Evolutionary conservation across 2,888 invertebrate genomes (phyloP).

Genomic region (Orchesella flavescens): DNA sequence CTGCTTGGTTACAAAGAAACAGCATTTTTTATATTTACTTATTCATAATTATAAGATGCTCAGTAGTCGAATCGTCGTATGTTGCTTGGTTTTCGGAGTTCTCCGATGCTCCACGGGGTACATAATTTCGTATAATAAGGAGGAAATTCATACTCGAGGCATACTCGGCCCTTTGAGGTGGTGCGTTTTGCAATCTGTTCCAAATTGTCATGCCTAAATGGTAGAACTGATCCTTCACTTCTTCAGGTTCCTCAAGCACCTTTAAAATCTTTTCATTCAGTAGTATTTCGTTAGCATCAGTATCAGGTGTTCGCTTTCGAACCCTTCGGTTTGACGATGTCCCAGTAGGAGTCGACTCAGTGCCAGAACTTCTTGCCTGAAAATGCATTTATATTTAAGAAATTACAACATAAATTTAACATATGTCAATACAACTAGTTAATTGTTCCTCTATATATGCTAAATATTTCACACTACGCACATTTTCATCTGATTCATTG

Average conservation of each 20-base stretch:
- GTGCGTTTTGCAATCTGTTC: neutral
- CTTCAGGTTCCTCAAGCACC: constrained; percentile 11
- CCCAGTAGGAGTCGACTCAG: too few species aligned
- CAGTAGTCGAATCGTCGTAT: neutral
- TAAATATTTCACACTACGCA: neutral
- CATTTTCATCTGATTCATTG: too few species aligned
- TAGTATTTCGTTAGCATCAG: neutral
- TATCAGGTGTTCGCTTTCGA: neutral
- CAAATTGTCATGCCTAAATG: constrained; percentile 7
- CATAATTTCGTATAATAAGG: neutral
- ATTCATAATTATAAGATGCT: too few species aligned
- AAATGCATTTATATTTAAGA: too few species aligned
- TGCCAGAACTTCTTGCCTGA: too few species aligned
- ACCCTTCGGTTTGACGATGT: too few species aligned
- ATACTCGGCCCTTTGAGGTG: neutral
- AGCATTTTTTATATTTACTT: too few species aligned
- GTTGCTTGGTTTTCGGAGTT: neutral
- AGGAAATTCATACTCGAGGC: neutral
- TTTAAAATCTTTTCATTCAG: constrained; percentile 19
- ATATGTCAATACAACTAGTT: neutral
- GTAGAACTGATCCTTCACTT: neutral
- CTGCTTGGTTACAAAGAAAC: too few species aligned
- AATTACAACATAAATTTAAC: too few species aligned
- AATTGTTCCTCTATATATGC: neutral
- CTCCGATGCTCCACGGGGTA: neutral